Evolutionary conservation across 2,888 invertebrate genomes (phyloP).

Genomic region (Amaurobius ferox): DNA sequence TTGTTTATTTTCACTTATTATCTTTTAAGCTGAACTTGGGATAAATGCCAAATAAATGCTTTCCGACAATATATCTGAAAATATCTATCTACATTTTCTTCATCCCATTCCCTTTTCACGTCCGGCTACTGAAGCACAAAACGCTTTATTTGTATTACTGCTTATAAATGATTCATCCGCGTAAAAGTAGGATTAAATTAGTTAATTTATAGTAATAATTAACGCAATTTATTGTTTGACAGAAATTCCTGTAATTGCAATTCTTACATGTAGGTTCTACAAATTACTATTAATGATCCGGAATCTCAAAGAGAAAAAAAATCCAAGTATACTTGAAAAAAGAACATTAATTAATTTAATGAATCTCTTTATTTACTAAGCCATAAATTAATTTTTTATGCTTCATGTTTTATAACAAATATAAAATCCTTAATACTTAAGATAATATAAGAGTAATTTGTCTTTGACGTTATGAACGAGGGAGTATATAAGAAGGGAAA

Average conservation of each 20-base stretch:
- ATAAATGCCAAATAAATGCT: too few relatives aligned
- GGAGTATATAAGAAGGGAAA: too few relatives aligned
- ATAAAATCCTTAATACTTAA: background rate
- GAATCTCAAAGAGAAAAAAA: background rate
- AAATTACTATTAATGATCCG: background rate
- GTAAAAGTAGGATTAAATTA: background rate
- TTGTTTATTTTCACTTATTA: too few relatives aligned
- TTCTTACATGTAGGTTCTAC: background rate
- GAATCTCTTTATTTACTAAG: background rate
- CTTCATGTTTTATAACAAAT: background rate
- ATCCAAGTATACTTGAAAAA: background rate
- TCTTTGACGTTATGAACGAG: background rate
- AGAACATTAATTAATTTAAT: conserved; percentile 10
- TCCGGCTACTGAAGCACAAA: too few relatives aligned
- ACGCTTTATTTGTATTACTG: too few relatives aligned
- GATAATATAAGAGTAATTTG: conserved; percentile 1
- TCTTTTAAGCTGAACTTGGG: too few relatives aligned
- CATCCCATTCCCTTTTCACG: too few relatives aligned
- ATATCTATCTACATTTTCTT: too few relatives aligned
- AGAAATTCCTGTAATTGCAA: background rate
- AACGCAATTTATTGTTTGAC: conserved; percentile 3
- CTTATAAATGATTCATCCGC: background rate
- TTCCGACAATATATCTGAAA: too few relatives aligned
- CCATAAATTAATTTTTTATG: conserved; percentile 8
- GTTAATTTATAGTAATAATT: background rate